phyloP scores from a whole-genome alignment of 2,797 vertebrate species.

The Borostomias antarcticus region DNA sequence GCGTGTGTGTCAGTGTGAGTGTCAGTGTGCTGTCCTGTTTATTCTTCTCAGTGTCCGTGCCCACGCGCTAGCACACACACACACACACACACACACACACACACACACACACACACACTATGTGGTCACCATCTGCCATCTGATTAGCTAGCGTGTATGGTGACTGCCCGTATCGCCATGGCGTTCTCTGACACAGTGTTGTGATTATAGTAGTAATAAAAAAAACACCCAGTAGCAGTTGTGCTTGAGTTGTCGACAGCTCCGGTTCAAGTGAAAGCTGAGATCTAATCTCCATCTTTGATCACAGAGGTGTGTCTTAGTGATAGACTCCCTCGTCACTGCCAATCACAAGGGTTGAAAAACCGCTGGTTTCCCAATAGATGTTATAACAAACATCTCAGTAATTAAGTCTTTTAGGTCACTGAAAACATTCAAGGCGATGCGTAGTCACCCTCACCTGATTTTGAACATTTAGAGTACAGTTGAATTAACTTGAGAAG shows the following conservation, averaged over 20 bases:
- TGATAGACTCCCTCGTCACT: background rate
- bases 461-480: background rate
- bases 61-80: background rate
- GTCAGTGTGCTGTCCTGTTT: background rate
- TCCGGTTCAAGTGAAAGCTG: background rate
- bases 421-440: background rate
- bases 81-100: background rate
- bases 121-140: background rate
- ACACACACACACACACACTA: conserved; percentile 1
- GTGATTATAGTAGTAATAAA: background rate
- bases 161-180: background rate
- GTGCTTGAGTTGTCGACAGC: background rate
- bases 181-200: background rate
- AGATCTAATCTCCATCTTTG: background rate
- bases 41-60: background rate
- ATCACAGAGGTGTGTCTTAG: background rate
- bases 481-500: background rate
- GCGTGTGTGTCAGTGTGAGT: background rate
- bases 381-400: background rate
- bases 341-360: conserved; percentile 2
- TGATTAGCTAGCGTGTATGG: background rate
- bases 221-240: background rate
- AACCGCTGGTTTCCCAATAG: background rate
- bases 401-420: background rate
- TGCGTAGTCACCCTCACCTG: too few relatives aligned